Evolutionary conservation across 1,140 invertebrate genomes (phyloP).

Genomic region (Drosophila bipectinata): DNA sequence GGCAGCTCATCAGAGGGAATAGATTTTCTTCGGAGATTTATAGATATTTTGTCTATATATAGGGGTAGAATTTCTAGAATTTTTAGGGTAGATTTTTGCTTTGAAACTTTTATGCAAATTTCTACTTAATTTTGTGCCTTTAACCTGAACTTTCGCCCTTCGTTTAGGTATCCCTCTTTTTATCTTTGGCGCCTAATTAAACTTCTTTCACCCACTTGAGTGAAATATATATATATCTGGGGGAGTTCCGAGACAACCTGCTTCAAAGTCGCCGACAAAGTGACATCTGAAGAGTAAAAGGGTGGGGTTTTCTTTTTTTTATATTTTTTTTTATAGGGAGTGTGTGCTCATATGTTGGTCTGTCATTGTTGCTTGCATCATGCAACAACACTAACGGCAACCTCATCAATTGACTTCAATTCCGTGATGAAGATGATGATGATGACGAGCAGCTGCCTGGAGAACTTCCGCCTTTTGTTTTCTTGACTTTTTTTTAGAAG

Average conservation of each 20-base stretch:
- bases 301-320: conserved; percentile 3
- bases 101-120: not conserved
- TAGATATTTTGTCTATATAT: not conserved
- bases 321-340: conserved; percentile 7
- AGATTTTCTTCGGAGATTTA: no score
- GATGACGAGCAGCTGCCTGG: conserved; percentile 39
- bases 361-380: conserved; percentile 21
- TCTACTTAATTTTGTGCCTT: not conserved
- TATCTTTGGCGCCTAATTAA: conserved; percentile 42
- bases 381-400: conserved; percentile 2
- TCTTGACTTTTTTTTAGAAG: not conserved
- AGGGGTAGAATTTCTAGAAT: no score
- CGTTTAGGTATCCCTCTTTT: conserved; percentile 1
- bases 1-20: not conserved
- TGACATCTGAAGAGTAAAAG: conserved; percentile 36
- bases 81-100: not conserved
- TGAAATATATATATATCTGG: not conserved
- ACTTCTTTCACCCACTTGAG: conserved; percentile 54
- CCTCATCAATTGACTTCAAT: conserved; percentile 56
- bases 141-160: conserved; percentile 11
- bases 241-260: not conserved
- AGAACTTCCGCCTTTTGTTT: conserved; percentile 19
- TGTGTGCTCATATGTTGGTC: conserved; percentile 23
- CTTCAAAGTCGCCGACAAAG: conserved; percentile 53
- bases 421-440: conserved; percentile 17